Conservation (phyloP, 2,888 invertebrate species). For the Cheilosia urbana region DNA sequence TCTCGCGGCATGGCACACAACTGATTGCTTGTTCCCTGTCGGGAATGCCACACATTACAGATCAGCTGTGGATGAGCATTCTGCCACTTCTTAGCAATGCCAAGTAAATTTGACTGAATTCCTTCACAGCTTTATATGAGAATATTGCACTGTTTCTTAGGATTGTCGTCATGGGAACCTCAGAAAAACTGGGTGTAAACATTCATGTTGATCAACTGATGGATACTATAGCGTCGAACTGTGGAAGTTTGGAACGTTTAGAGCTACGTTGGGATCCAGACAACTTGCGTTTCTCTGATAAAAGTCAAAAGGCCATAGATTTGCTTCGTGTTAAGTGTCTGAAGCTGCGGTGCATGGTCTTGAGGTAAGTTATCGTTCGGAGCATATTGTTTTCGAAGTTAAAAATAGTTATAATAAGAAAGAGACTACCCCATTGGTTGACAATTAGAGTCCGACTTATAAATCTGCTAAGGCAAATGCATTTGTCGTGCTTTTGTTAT, state of each 20-base stretch:
- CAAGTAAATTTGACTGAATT: slow-evolving; percentile 86
- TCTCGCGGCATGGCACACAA: slow-evolving; percentile 95
- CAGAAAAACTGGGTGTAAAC: slow-evolving; percentile 97
- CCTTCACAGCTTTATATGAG: neutral
- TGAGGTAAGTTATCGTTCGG: slow-evolving; percentile 87
- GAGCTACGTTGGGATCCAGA: slow-evolving; percentile 99
- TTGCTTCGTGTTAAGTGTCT: slow-evolving; percentile 97
- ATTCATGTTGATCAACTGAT: slow-evolving; percentile 99
- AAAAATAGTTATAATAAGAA: no score
- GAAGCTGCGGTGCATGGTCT: slow-evolving; percentile 94
- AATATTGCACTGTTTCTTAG: slow-evolving; percentile 85
- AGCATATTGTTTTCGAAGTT: no score
- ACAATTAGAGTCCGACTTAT: no score
- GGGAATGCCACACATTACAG: slow-evolving; percentile 99
- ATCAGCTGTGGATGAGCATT: slow-evolving; percentile 98
- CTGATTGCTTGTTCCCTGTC: slow-evolving; percentile 94
- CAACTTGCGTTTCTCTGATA: slow-evolving; percentile 98
- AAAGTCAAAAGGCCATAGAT: slow-evolving; percentile 99
- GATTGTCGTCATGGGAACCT: slow-evolving; percentile 98
- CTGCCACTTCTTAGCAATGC: slow-evolving; percentile 95
- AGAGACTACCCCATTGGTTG: no score
- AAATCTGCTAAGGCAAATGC: no score
- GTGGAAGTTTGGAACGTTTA: slow-evolving; percentile 93
- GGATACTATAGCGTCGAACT: slow-evolving; percentile 98
- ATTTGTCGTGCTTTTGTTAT: no score